Evolutionary conservation across 1,140 invertebrate genomes (phyloP), one percentile per base, ranked within the genome.

Genomic region (Tribolium madens): DNA sequence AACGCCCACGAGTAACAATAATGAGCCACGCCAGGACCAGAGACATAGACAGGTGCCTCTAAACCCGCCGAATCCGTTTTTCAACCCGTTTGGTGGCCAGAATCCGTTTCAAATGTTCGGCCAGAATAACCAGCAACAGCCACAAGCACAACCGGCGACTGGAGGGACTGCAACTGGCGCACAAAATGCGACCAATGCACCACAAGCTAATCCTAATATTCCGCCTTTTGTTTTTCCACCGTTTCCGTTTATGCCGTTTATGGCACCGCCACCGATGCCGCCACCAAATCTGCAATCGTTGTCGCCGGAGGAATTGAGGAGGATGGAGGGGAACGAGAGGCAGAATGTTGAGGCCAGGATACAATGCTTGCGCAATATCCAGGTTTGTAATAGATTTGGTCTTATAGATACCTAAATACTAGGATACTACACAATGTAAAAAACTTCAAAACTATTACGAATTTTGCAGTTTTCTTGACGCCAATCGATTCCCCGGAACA

Each of bases 341-440:
- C 89, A 92, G 81, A 93, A 96, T 80, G 90, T 99, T 18, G 96
- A 98, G 85, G 96, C 96, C 3, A 89, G 98, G 74, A 92, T 99
- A 69, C 85, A 93, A 85, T 92, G 93, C 83, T 87, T 98, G 17
- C 88, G 91, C 50, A 96, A 98, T 87, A 96, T 98, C 78, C 93
- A 95, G 85, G 84, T 85, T 42, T 31, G 2, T 31, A 31, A 31
- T 31, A 3, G 26, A 3, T 31, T 31, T 3, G 26, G 26, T n/a
- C n/a, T n/a, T n/a, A n/a, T n/a, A n/a, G n/a, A n/a, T n/a, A n/a
- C n/a, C n/a, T n/a, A n/a, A n/a, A n/a, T n/a, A n/a, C n/a, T n/a
- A n/a, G n/a, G n/a, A n/a, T n/a, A n/a, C n/a, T n/a, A n/a, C n/a
- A n/a, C n/a, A n/a, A n/a, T n/a, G n/a, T n/a, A n/a, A n/a, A n/a